Evolutionary conservation across 2,797 vertebrate species (phyloP), one percentile per base, ranked within the genome.

Genomic region (Erpetoichthys calabaricus): DNA sequence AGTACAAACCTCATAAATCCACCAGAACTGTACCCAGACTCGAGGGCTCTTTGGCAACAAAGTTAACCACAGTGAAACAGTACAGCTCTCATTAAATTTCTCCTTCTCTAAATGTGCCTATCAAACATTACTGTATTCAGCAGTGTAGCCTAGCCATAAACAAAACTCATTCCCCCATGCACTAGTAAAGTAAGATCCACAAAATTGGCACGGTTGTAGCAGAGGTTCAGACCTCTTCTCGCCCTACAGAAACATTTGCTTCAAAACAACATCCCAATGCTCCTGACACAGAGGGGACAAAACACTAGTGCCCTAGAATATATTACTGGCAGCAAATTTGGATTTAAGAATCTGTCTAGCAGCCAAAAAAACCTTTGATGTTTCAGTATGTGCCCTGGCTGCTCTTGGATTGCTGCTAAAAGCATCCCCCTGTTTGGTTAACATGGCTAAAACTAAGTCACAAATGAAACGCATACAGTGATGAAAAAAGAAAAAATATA

Each of bases 301-400:
- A 59, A 41, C 50, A 45, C 51, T 47, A 25, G 43, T 41, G 51
- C 51, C 57, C 57, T 45, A 53, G 45, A 44, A n/a, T 6, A 59
- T 45, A 8, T 50, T 45, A 42, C 6, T 6, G 57, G 51, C 51
- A 10, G 43, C 49, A 58, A 53, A 59, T 45, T 8, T 9, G 51
- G 57, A 50, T 59, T 59, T 51, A 53, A 53, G 9, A 53, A 52
- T 42, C 10, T 53, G 57, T 59, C 51, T 45, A 45, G 51, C 45
- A 53, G 57, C 57, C 57, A 59, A 59, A 8, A n/a, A n/a, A 6
- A 4, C 45, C 25, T 52, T 59, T 59, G 57, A 59, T 53, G 57
- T 59, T 44, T 45, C 7, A 45, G n/a, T 9, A n/a, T 9, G 57
- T 9, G 51, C 57, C 49, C 51, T 5, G 25, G 44, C 44, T 47